Evolutionary conservation across 1,140 invertebrate genomes (phyloP).

Genomic region (Ceratitis capitata): DNA sequence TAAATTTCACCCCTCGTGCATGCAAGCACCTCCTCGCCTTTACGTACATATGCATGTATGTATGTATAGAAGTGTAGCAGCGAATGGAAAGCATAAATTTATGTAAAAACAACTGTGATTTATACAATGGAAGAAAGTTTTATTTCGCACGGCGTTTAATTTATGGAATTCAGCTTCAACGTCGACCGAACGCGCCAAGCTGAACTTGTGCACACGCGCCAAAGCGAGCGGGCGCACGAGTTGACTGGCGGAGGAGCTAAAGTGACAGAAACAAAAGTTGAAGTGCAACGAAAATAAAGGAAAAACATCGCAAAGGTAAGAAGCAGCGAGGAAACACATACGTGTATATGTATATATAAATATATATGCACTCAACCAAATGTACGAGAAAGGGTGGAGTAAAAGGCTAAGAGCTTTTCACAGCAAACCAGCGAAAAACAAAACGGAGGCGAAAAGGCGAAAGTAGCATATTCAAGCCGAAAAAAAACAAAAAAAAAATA

Average conservation of each 20-base stretch:
- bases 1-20: no score
- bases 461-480: not conserved
- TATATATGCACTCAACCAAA: not conserved
- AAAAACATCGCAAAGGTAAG: not conserved
- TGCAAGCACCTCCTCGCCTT: not conserved
- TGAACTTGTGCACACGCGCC: not conserved
- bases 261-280: not conserved
- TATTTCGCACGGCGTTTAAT: constrained; percentile 45
- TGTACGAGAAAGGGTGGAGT: not conserved
- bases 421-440: not conserved
- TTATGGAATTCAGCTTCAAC: constrained; percentile 44
- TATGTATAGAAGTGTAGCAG: constrained; percentile 20
- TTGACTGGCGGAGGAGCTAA: not conserved
- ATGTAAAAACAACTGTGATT: constrained; percentile 46
- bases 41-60: not conserved
- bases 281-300: not conserved
- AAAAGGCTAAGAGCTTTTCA: not conserved
- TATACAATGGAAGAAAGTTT: constrained; percentile 43
- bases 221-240: no score
- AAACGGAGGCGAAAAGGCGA: not conserved
- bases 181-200: not conserved
- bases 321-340: not conserved
- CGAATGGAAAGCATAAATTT: constrained; percentile 45
- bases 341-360: no score
- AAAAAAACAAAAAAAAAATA: no score